phyloP scores from a whole-genome alignment of 1,140 invertebrate genomes.

The Drosophila equinoxialis region DNA sequence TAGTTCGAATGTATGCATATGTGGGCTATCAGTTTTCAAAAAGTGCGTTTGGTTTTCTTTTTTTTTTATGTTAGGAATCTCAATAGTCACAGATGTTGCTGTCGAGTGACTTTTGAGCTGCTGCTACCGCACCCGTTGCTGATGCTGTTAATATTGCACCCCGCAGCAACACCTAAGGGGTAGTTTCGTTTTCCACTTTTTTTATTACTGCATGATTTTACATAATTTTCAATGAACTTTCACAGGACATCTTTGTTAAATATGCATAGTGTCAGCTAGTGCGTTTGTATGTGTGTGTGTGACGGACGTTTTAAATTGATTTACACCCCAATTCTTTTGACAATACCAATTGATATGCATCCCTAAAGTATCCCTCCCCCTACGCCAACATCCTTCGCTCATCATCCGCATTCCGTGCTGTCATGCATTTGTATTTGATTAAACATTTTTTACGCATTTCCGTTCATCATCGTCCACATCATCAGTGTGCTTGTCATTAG shows the following conservation, averaged over 20 bases:
- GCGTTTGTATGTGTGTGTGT: conserved; percentile 32
- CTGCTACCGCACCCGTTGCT: neutral
- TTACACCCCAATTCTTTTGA: conserved; percentile 51
- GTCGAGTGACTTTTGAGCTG: conserved; percentile 31
- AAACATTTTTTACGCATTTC: conserved; percentile 80
- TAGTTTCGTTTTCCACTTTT: neutral
- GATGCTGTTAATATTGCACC: conserved; percentile 34
- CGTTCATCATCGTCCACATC: conserved; percentile 31
- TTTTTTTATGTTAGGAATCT: conserved; percentile 35
- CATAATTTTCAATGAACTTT: conserved; percentile 60
- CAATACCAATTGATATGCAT: conserved; percentile 10
- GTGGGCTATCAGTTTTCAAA: conserved; percentile 61
- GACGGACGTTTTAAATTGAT: conserved; percentile 80
- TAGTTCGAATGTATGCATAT: conserved; percentile 4
- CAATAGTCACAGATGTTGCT: conserved; percentile 66
- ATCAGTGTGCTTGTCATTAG: conserved; percentile 58
- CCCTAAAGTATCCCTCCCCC: conserved; percentile 38
- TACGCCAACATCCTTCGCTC: conserved; percentile 44
- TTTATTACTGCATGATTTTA: conserved; percentile 62
- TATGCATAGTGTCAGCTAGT: conserved; percentile 10
- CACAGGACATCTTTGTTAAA: conserved; percentile 35
- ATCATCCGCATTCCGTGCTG: conserved; percentile 52
- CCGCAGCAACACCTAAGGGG: neutral
- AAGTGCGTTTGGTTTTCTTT: conserved; percentile 41
- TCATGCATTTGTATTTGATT: conserved; percentile 80